A percentile compares a stretch with the other conserved stretches of the same genome.
phyloP scores from a whole-genome alignment of 2,888 invertebrate species.

The Deilephila elpenor region DNA sequence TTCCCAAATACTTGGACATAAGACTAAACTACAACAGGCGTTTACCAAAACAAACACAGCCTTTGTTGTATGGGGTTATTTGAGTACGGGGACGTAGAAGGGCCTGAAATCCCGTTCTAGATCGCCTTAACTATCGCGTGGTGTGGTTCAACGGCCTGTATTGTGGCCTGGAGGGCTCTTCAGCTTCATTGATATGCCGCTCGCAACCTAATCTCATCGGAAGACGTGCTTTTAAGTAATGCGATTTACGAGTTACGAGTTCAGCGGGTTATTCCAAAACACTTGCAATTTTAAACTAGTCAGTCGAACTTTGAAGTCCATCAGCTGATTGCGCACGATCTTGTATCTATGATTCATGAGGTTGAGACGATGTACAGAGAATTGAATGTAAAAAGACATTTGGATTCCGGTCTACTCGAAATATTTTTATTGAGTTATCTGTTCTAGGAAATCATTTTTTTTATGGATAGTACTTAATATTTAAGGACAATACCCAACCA shows the following conservation, averaged over 20 bases:
- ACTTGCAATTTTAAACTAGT: background rate
- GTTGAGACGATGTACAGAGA: too few species aligned
- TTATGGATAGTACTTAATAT: too few species aligned
- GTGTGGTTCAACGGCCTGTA: slow-evolving; percentile 42
- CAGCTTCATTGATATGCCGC: slow-evolving; percentile 55
- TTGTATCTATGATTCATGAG: slow-evolving; percentile 3
- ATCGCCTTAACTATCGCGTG: slow-evolving; percentile 29
- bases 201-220: slow-evolving; percentile 45
- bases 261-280: background rate
- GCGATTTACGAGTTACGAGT: slow-evolving; percentile 21
- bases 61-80: background rate
- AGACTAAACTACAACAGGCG: background rate
- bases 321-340: background rate
- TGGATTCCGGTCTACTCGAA: too few species aligned
- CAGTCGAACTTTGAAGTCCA: background rate
- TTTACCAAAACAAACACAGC: background rate
- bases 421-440: too few species aligned
- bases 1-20: background rate
- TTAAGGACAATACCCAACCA: too few species aligned
- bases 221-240: slow-evolving; percentile 26
- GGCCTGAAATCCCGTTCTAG: slow-evolving; percentile 24
- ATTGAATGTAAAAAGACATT: too few species aligned
- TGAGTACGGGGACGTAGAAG: background rate
- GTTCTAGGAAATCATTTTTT: too few species aligned
- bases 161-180: slow-evolving; percentile 47